A percentile compares a stretch with the other conserved stretches of the same genome.
These are phyloP conservation scores for Cenopis cana DNA, from an alignment of 2,888 invertebrate genomes.

Conservation along the genomic window DNA sequence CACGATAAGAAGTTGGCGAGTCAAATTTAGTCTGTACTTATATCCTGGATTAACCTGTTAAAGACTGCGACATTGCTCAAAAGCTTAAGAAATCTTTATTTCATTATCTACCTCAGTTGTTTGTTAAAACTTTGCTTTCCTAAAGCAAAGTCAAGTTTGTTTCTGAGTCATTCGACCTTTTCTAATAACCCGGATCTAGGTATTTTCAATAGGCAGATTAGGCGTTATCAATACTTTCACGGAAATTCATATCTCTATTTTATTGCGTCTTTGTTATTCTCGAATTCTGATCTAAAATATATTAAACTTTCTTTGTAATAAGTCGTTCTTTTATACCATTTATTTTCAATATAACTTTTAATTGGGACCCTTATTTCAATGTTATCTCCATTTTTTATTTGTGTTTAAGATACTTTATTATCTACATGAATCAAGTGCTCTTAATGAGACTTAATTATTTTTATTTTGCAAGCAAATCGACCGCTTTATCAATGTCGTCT, in stretches of 20 bases:
- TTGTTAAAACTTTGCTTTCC: neutral
- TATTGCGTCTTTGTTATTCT: slow-evolving; percentile 22
- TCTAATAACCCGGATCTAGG: slow-evolving; percentile 25
- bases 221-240: slow-evolving; percentile 39
- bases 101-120: no score
- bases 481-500: slow-evolving; percentile 27
- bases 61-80: no score
- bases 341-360: slow-evolving; percentile 25
- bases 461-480: slow-evolving; percentile 27
- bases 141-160: slow-evolving; percentile 5
- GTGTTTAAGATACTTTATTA: slow-evolving; percentile 31
- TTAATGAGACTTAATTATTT: slow-evolving; percentile 39
- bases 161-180: slow-evolving; percentile 9
- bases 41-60: no score
- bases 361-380: slow-evolving; percentile 29
- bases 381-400: slow-evolving; percentile 39
- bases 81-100: neutral
- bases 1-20: no score
- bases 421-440: slow-evolving; percentile 36
- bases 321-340: neutral
- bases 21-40: no score
- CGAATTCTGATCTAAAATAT: slow-evolving; percentile 21
- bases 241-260: slow-evolving; percentile 38
- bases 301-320: neutral
- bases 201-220: slow-evolving; percentile 33